phyloP scores from a whole-genome alignment of 2,797 vertebrate genomes.

The Chromobotia macracanthus region DNA sequence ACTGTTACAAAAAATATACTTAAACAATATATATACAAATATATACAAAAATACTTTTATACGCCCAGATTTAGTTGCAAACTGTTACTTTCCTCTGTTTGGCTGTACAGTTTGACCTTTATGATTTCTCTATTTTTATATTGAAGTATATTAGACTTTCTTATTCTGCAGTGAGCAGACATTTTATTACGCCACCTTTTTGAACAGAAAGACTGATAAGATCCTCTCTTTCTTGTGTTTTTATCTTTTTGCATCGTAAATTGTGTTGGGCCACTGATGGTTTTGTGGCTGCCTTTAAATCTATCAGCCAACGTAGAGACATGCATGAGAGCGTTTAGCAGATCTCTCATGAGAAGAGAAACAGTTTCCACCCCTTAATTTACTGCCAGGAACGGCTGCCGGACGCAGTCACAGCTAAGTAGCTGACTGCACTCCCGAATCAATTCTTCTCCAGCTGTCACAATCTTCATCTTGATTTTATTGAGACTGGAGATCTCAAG shows the following conservation, averaged over 20 bases:
- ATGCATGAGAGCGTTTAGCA: conserved; percentile 42
- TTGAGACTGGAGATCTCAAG: conserved; percentile 24
- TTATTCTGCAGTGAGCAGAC: neutral
- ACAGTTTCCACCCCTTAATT: conserved; percentile 45
- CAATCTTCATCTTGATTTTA: conserved; percentile 28
- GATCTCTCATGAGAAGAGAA: conserved; percentile 41
- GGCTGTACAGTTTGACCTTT: too few species aligned
- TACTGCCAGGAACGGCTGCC: conserved; percentile 37
- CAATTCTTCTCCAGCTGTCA: conserved; percentile 49
- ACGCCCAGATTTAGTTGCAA: too few species aligned
- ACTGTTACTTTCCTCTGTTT: too few species aligned
- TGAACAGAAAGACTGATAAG: neutral
- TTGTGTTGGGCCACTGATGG: conserved; percentile 44
- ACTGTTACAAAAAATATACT: too few species aligned
- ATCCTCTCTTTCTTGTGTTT: conserved; percentile 8
- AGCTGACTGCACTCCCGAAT: conserved; percentile 39
- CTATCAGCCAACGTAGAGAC: conserved; percentile 31
- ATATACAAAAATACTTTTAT: too few species aligned
- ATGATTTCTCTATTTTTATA: too few species aligned
- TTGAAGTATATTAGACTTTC: neutral
- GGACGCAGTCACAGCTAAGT: conserved; percentile 45
- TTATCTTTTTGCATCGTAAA: conserved; percentile 29
- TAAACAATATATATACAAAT: too few species aligned
- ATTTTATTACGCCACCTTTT: neutral
- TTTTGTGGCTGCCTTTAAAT: conserved; percentile 52